These are phyloP conservation scores for Oithona nana DNA, from an alignment of 2,888 invertebrate genomes.

Conservation along the genomic window DNA sequence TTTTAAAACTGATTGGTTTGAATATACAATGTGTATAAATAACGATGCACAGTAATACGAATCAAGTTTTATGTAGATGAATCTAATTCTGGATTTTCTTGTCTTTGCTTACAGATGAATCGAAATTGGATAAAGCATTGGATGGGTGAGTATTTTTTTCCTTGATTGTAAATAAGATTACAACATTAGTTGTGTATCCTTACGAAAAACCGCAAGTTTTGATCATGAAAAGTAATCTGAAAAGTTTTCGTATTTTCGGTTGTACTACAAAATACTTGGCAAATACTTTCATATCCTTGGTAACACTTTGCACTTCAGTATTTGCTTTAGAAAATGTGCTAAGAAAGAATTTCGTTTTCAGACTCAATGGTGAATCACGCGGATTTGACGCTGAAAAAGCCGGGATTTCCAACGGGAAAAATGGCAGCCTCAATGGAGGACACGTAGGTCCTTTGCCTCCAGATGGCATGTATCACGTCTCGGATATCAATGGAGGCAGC, in stretches of 20 bases:
- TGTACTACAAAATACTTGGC: too few relatives aligned
- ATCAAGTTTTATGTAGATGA: neutral
- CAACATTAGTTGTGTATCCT: too few relatives aligned
- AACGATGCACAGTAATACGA: neutral
- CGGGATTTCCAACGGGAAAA: neutral
- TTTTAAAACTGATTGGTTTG: too few relatives aligned
- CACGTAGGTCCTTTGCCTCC: slow-evolving; percentile 2
- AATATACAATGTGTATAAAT: too few relatives aligned
- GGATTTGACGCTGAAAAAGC: slow-evolving; percentile 3
- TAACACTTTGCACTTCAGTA: too few relatives aligned
- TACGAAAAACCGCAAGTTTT: neutral
- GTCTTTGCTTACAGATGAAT: neutral
- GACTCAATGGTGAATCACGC: neutral
- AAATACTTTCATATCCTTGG: too few relatives aligned
- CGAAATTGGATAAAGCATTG: neutral
- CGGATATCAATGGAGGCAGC: neutral
- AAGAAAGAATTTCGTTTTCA: too few relatives aligned
- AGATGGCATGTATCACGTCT: slow-evolving; percentile 5
- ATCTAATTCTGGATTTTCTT: neutral
- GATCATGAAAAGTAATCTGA: neutral
- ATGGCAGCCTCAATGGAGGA: neutral
- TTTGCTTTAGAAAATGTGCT: too few relatives aligned
- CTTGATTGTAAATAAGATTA: neutral
- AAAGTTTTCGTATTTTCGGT: too few relatives aligned
- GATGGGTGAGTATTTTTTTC: neutral